Evolutionary conservation across 64 coral and sea anemone species (phyloP), one percentile per base, ranked within the genome.

Genomic region (Montipora foliosa): DNA sequence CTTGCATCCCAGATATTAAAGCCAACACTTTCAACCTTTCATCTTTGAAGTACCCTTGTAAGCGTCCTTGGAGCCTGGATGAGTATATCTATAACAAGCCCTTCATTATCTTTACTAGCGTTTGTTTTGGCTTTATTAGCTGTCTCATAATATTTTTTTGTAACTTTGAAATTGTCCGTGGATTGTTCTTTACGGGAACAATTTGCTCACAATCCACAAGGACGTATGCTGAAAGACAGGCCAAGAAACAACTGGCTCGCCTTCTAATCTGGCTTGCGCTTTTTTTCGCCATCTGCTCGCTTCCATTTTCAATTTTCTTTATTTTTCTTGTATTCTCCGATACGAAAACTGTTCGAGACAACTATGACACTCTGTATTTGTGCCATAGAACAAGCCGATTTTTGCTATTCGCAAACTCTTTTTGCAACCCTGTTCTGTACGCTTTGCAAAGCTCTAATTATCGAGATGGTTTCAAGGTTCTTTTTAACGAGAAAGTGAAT

Each of bases 171-270:
- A 92, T 92, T 51, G 50, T 92, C 12, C 79, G 72, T 44, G 90
- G 90, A 8, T 74, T 92, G 2, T 92, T 85, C 51, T 86, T 92
- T 47, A 74, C 90, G n/a, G 15, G n/a, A 51, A 86, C 82, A 86
- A 86, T 86, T 71, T 86, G 64, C 19, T 86, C 82, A 19, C 62
- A 92, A 77, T 46, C 79, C 46, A 8, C 77, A 21, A 13, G 16
- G 2, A 81, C 13, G 17, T 45, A 53, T 1, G 78, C 77, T 69
- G 89, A 91, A 50, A 91, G 68, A 19, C 46, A 72, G 8, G 64
- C n/a, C 5, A 91, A 91, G 51, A 79, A 73, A 6, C 77, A 81
- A n/a, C 15, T 91, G 61, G 89, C 89, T 48, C 77, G 68, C 21
- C 89, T 91, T 17, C 8, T 81, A 4, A 81, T 91, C 49, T 80